phyloP scores from a whole-genome alignment of 2,888 invertebrate species.

The Scelioninae gen. 1 region DNA sequence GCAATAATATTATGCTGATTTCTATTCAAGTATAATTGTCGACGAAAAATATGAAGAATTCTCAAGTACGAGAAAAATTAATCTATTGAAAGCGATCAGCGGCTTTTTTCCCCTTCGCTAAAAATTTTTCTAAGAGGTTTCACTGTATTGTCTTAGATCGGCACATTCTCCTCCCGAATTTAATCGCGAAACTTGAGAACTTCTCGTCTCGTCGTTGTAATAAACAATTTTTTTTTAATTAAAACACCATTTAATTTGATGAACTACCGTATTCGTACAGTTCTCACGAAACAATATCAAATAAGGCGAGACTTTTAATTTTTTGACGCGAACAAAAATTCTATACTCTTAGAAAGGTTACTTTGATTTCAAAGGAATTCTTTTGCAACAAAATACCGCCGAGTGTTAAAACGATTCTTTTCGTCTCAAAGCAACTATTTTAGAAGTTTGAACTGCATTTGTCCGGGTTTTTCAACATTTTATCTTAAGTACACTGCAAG shows the following conservation, averaged over 20 bases:
- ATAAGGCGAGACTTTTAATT: constrained; percentile 1
- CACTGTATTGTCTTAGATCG: constrained; percentile 4
- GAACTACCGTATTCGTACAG: not conserved
- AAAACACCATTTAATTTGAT: not conserved
- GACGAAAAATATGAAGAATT: constrained; percentile 53
- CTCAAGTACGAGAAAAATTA: constrained; percentile 37
- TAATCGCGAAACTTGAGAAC: not conserved
- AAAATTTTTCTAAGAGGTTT: constrained; percentile 14
- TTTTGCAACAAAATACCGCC: constrained; percentile 24
- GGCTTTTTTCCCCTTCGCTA: not conserved
- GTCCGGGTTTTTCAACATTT: not conserved
- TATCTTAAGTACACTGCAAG: not conserved
- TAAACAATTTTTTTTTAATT: not conserved
- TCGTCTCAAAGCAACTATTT: constrained; percentile 28
- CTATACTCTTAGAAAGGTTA: not conserved
- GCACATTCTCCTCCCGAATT: not conserved
- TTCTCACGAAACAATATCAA: not conserved
- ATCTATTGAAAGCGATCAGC: constrained; percentile 42
- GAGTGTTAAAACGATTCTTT: constrained; percentile 29
- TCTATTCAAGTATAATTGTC: constrained; percentile 59
- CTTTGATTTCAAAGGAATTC: constrained; percentile 34
- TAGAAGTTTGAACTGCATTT: constrained; percentile 2
- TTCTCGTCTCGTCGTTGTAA: no score
- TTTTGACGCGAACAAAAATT: constrained; percentile 16
- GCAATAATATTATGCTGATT: constrained; percentile 67